Evolutionary conservation across 2,113 vertebrate species (phyloP).

Genomic region (Spea bombifrons): DNA sequence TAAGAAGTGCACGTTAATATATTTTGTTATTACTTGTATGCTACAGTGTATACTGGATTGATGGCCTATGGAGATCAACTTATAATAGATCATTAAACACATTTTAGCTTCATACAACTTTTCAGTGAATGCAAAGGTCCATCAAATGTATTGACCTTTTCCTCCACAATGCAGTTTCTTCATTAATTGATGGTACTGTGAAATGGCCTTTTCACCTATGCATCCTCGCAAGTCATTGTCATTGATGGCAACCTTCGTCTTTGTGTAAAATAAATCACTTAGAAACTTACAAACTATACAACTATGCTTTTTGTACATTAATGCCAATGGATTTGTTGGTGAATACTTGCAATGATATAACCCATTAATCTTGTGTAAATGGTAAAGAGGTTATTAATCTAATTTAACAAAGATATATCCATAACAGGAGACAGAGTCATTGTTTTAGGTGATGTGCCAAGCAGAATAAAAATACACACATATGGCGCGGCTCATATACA

Average conservation of each 20-base stretch:
- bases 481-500: too few species aligned
- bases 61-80: slow-evolving; percentile 9
- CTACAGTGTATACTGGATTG: not conserved
- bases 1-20: too few species aligned
- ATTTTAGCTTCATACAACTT: slow-evolving; percentile 7
- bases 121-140: slow-evolving; percentile 22
- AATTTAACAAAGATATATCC: too few species aligned
- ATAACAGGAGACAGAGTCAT: too few species aligned
- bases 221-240: not conserved
- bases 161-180: not conserved
- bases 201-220: slow-evolving; percentile 23
- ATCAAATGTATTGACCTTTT: slow-evolving; percentile 27
- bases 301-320: not conserved
- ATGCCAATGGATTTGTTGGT: too few species aligned
- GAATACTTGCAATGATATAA: too few species aligned
- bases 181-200: slow-evolving; percentile 20
- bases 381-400: too few species aligned
- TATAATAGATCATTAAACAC: slow-evolving; percentile 25
- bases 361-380: too few species aligned
- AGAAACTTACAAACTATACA: not conserved
- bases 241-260: not conserved
- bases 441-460: too few species aligned
- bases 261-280: not conserved
- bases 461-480: too few species aligned
- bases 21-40: not conserved